A percentile compares a stretch with the other conserved stretches of the same genome.
Conservation (phyloP, 1,140 invertebrate species). For the Lepidurus apus region DNA sequence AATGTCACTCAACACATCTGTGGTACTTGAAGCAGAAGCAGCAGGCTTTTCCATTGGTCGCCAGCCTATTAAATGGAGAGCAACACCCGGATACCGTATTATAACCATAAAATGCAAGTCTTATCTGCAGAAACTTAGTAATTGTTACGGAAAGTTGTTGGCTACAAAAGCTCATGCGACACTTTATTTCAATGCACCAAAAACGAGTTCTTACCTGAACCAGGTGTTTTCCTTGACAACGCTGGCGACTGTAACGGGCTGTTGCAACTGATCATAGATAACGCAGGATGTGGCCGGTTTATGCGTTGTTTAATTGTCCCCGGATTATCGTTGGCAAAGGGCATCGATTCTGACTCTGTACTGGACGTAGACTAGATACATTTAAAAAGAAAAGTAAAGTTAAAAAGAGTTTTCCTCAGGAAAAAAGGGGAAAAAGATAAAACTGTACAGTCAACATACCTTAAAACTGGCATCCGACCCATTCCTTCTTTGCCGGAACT, state of each 20-base stretch:
- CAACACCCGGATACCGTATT: not conserved
- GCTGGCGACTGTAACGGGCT: constrained; percentile 10
- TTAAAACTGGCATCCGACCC: constrained; percentile 81
- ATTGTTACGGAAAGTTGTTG: not conserved
- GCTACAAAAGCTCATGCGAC: not conserved
- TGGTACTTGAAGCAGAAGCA: constrained; percentile 53
- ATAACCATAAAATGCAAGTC: not conserved
- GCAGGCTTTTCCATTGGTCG: constrained; percentile 19
- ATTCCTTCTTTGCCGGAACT: constrained; percentile 60
- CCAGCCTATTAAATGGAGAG: constrained; percentile 23
- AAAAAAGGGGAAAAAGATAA: too few species aligned
- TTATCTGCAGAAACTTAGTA: constrained; percentile 5
- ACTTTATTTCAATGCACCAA: not conserved
- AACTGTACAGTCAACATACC: constrained; percentile 51
- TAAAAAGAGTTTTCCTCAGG: not conserved
- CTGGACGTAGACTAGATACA: constrained; percentile 78
- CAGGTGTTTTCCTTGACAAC: constrained; percentile 4
- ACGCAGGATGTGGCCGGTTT: constrained; percentile 36
- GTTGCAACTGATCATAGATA: constrained; percentile 29
- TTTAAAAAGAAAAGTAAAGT: not conserved
- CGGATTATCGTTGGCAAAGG: constrained; percentile 97
- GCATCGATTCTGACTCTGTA: constrained; percentile 91
- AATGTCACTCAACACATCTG: constrained; percentile 91
- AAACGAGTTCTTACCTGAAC: not conserved
- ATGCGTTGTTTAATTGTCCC: constrained; percentile 86